Evolutionary conservation across 2,113 vertebrate species (phyloP).

Genomic region (Anas platyrhynchos): DNA sequence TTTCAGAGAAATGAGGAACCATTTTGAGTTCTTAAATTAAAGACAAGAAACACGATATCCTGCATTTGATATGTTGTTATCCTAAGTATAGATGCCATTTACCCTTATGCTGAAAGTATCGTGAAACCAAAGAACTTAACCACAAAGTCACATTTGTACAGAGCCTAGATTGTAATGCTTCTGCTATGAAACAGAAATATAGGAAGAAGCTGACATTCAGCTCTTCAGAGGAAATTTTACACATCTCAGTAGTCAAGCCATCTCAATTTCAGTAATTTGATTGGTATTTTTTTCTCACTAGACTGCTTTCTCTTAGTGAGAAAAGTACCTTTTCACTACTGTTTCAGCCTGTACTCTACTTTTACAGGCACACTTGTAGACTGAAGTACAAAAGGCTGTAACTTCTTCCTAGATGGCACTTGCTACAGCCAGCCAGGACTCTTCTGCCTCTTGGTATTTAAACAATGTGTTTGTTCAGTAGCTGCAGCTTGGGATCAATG

Average conservation of each 20-base stretch:
- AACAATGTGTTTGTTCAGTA: slow-evolving; percentile 12
- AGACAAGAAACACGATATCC: slow-evolving; percentile 21
- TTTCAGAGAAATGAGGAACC: neutral
- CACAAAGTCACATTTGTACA: neutral
- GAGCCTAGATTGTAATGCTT: neutral
- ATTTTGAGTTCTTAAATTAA: slow-evolving; percentile 22
- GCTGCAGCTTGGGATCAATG: neutral
- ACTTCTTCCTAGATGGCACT: neutral
- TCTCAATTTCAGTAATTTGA: neutral
- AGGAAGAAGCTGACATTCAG: neutral
- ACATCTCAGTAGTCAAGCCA: neutral
- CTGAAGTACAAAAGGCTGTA: neutral
- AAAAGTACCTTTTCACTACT: neutral
- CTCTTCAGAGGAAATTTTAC: neutral
- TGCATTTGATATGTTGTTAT: slow-evolving; percentile 1
- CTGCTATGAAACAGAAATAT: neutral
- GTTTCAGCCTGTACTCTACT: neutral
- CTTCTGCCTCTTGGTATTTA: neutral
- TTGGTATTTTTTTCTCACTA: neutral
- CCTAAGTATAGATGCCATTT: slow-evolving; percentile 3
- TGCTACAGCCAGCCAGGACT: neutral
- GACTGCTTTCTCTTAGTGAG: neutral
- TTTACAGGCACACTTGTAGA: neutral
- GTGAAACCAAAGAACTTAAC: neutral
- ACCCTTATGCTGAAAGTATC: neutral